Conservation (phyloP, 2,888 invertebrate species). For the Pogonocherus hispidulus region DNA sequence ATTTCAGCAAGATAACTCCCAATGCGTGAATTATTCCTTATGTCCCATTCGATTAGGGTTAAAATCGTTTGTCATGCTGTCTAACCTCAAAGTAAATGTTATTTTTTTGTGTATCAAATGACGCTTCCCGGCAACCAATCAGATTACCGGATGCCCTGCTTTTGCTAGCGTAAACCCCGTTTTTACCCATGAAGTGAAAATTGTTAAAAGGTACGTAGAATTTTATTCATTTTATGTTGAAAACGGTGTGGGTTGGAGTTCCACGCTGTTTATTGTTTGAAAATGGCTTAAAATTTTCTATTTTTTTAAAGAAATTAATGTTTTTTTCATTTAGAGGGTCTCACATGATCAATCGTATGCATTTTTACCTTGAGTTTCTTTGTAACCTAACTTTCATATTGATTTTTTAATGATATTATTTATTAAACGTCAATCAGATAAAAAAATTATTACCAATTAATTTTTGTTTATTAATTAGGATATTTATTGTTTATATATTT, state of each 20-base stretch:
- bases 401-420: constrained; percentile 60
- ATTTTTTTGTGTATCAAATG: constrained; percentile 70
- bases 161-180: constrained; percentile 67
- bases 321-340: constrained; percentile 49
- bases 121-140: constrained; percentile 67
- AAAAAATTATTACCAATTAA: constrained; percentile 44
- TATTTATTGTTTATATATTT: constrained; percentile 42
- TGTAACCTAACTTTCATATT: constrained; percentile 68
- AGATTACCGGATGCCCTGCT: constrained; percentile 66
- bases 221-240: constrained; percentile 69
- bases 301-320: constrained; percentile 54
- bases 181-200: constrained; percentile 69
- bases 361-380: constrained; percentile 59
- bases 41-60: constrained; percentile 50
- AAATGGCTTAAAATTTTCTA: constrained; percentile 55
- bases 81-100: constrained; percentile 66
- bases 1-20: constrained; percentile 9
- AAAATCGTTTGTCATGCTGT: constrained; percentile 53
- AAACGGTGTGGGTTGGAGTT: constrained; percentile 65
- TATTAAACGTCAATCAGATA: constrained; percentile 52
- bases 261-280: constrained; percentile 55
- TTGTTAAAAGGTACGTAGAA: constrained; percentile 69
- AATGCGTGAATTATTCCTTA: constrained; percentile 4
- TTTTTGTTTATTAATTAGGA: constrained; percentile 39
- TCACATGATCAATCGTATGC: constrained; percentile 46